These are phyloP conservation scores for Penaeus vannamei DNA, from an alignment of 1,140 invertebrate genomes.

Conservation along the genomic window DNA sequence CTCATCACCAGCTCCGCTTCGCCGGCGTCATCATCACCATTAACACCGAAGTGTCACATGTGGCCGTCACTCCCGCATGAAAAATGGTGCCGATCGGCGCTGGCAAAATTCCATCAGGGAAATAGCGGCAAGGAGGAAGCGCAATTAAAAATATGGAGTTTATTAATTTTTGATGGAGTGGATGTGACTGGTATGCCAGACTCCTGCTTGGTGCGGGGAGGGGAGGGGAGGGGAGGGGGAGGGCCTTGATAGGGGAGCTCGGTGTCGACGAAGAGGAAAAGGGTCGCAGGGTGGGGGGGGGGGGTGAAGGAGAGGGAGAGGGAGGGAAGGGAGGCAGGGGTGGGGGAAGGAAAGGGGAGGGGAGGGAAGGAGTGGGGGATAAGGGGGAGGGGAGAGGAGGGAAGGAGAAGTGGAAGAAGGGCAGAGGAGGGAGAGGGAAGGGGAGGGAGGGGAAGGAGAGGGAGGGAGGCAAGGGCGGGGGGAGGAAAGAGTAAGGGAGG, in stretches of 20 bases:
- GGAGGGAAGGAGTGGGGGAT: not conserved
- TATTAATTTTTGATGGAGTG: slow-evolving; percentile 60
- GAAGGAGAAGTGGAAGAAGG: not conserved
- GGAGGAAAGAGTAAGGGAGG: not conserved
- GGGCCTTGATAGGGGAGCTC: not conserved
- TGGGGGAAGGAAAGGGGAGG: not conserved
- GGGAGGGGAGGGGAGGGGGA: not conserved
- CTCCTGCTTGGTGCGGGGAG: not conserved
- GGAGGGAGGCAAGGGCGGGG: not conserved
- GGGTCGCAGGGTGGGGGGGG: not conserved
- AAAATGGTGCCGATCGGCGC: slow-evolving; percentile 47
- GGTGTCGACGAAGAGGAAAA: not conserved
- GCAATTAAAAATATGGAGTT: slow-evolving; percentile 63
- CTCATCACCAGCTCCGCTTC: not conserved
- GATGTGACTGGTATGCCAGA: slow-evolving; percentile 25
- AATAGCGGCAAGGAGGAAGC: slow-evolving; percentile 27
- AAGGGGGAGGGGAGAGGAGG: slow-evolving; percentile 8
- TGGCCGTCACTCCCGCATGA: slow-evolving; percentile 43
- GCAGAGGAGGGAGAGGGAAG: not conserved
- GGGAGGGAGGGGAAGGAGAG: not conserved
- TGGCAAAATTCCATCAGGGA: slow-evolving; percentile 51
- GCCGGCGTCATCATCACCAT: not conserved
- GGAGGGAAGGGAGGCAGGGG: not conserved
- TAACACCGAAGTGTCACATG: slow-evolving; percentile 36
- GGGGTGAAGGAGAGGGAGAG: not conserved